Percentiles rank a stretch among this genome's conserved stretches.
Evolutionary conservation across 2,113 vertebrate genomes (phyloP).

Genomic region (Austrofundulus limnaeus): DNA sequence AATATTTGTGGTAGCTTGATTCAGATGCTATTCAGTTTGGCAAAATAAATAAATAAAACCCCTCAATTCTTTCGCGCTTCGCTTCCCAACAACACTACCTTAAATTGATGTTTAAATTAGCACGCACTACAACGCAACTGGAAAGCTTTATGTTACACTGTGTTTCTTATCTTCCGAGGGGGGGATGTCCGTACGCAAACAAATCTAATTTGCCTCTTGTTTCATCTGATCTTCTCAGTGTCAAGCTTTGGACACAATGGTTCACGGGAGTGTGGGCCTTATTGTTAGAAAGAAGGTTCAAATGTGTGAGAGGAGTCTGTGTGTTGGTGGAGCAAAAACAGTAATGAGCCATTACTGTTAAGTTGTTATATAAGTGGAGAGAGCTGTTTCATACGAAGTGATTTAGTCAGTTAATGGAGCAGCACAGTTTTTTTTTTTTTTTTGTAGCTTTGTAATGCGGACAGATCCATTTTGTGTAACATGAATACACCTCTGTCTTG

Average conservation of each 20-base stretch:
- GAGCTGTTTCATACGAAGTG: conserved; percentile 55
- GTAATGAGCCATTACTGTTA: conserved; percentile 71
- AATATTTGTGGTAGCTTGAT: not conserved
- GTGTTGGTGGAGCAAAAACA: conserved; percentile 73
- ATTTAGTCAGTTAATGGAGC: conserved; percentile 54
- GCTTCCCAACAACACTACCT: conserved; percentile 25
- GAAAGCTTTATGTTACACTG: conserved; percentile 21
- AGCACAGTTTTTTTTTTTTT: conserved; percentile 26
- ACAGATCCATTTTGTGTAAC: conserved; percentile 36
- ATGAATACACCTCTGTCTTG: not conserved
- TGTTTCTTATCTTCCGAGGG: conserved; percentile 24
- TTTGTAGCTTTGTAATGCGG: conserved; percentile 46
- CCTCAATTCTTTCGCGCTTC: conserved; percentile 23
- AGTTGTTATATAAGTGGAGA: conserved; percentile 63
- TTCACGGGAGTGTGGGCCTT: conserved; percentile 47
- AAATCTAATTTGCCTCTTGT: conserved; percentile 8
- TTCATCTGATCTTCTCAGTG: not conserved
- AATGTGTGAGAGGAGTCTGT: conserved; percentile 63
- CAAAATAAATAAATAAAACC: conserved; percentile 14
- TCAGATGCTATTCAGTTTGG: conserved; percentile 7
- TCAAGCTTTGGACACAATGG: conserved; percentile 34
- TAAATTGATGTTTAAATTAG: conserved; percentile 21
- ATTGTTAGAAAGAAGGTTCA: conserved; percentile 61
- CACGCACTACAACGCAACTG: conserved; percentile 16
- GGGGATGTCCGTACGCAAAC: conserved; percentile 2